phyloP scores from a whole-genome alignment of 2,113 vertebrate genomes.

The Pluvianellus socialis region DNA sequence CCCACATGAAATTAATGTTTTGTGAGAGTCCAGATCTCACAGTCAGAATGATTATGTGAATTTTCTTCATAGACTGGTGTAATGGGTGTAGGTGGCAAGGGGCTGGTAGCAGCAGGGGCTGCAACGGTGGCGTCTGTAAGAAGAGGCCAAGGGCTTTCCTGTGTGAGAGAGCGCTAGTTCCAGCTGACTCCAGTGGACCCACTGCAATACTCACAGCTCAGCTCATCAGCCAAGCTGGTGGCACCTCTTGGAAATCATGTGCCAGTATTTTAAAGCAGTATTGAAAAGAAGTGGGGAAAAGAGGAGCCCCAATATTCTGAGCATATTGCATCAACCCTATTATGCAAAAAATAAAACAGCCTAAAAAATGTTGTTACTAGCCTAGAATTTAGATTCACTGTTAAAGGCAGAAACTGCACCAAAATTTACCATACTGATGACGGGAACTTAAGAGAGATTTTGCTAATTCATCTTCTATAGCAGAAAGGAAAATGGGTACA shows the following conservation, averaged over 20 bases:
- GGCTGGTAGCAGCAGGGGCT: not conserved
- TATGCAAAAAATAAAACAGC: not conserved
- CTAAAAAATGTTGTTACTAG: not conserved
- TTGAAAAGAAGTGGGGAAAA: not conserved
- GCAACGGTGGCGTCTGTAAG: not conserved
- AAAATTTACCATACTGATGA: not conserved
- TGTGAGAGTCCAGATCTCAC: not conserved
- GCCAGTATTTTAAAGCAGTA: not conserved
- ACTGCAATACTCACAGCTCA: not conserved
- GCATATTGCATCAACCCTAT: not conserved
- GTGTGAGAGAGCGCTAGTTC: not conserved
- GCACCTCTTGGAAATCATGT: not conserved
- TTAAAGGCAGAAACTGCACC: not conserved
- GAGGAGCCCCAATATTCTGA: rapidly evolving
- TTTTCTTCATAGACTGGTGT: not conserved
- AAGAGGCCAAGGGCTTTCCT: not conserved
- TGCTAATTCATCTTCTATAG: not conserved
- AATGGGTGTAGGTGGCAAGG: rapidly evolving
- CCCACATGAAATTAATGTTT: not conserved
- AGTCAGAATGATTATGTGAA: not conserved
- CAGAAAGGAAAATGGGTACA: not conserved
- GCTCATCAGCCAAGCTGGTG: not conserved
- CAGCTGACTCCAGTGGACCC: not conserved
- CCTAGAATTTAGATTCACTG: not conserved
- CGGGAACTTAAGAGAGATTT: not conserved